A percentile compares a stretch with the other conserved stretches of the same genome.
Conservation (phyloP, 2,888 invertebrate genomes). For the Norana najaformis region DNA sequence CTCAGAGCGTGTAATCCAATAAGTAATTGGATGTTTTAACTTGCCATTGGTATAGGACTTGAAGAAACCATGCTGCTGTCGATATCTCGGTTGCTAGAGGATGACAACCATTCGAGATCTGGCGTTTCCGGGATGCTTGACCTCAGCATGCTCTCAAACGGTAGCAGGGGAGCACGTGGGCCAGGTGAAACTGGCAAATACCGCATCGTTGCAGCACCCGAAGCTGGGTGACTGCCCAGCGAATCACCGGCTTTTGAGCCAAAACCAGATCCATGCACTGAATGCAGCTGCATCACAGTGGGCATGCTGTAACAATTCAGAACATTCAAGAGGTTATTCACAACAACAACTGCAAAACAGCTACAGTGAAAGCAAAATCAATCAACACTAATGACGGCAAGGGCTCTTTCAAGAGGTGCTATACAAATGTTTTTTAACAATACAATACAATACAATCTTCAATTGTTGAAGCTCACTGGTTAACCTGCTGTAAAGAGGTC, state of each 20-base stretch:
- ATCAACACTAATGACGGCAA: not conserved
- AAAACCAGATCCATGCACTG: not conserved
- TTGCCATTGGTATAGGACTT: constrained; percentile 44
- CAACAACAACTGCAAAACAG: not conserved
- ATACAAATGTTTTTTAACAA: not conserved
- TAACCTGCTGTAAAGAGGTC: not conserved
- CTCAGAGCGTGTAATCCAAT: too few species aligned
- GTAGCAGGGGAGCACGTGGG: not conserved
- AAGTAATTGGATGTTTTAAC: not conserved
- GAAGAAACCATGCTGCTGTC: constrained; percentile 41
- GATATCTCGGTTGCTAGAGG: constrained; percentile 35
- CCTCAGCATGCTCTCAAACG: constrained; percentile 29
- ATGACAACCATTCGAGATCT: constrained; percentile 7
- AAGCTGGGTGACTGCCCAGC: constrained; percentile 5
- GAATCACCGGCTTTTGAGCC: not conserved
- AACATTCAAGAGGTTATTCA: not conserved
- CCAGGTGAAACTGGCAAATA: not conserved
- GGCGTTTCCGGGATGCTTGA: constrained; percentile 29
- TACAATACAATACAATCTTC: not conserved
- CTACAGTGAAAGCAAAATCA: not conserved
- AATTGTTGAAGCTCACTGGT: not conserved
- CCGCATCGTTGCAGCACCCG: not conserved
- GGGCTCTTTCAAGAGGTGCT: not conserved
- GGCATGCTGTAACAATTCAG: not conserved
- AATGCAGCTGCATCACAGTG: not conserved